Percentiles rank a stretch among this genome's conserved stretches.
Evolutionary conservation across 2,113 vertebrate species (phyloP).

Genomic region (Silurus glanis): DNA sequence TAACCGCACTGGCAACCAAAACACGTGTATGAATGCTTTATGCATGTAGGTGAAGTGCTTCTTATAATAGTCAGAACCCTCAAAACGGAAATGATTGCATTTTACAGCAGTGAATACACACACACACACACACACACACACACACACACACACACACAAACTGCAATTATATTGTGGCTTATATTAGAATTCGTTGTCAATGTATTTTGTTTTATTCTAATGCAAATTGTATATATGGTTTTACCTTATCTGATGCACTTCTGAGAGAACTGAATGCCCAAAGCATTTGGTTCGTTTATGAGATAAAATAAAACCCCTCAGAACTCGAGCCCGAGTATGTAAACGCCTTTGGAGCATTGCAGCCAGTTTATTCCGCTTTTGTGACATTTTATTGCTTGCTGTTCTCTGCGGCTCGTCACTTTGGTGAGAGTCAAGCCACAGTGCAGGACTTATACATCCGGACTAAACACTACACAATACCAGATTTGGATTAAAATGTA

Average conservation of each 20-base stretch:
- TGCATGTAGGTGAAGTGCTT: too few relatives aligned
- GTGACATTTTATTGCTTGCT: conserved; percentile 99
- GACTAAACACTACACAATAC: not conserved
- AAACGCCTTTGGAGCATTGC: conserved; percentile 85
- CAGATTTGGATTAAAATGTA: not conserved
- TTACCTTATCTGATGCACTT: not conserved
- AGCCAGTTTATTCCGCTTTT: conserved; percentile 94
- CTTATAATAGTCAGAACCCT: too few relatives aligned
- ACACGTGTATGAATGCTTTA: too few relatives aligned
- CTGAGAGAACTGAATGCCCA: not conserved
- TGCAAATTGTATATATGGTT: not conserved
- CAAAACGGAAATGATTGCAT: too few relatives aligned
- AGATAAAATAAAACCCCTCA: not conserved
- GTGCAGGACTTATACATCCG: conserved; percentile 71
- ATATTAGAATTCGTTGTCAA: not conserved
- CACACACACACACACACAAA: too few relatives aligned
- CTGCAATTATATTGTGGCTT: too few relatives aligned
- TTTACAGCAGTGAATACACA: too few relatives aligned
- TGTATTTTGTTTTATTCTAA: not conserved
- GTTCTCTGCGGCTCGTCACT: conserved; percentile 94
- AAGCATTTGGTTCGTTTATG: not conserved
- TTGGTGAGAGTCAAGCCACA: conserved; percentile 88
- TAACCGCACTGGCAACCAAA: too few relatives aligned
- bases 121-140: too few relatives aligned
- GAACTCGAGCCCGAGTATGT: conserved; percentile 57